Evolutionary conservation across 1,140 invertebrate species (phyloP), one percentile per base, ranked within the genome.

Genomic region (Trinorchestia longiramus): DNA sequence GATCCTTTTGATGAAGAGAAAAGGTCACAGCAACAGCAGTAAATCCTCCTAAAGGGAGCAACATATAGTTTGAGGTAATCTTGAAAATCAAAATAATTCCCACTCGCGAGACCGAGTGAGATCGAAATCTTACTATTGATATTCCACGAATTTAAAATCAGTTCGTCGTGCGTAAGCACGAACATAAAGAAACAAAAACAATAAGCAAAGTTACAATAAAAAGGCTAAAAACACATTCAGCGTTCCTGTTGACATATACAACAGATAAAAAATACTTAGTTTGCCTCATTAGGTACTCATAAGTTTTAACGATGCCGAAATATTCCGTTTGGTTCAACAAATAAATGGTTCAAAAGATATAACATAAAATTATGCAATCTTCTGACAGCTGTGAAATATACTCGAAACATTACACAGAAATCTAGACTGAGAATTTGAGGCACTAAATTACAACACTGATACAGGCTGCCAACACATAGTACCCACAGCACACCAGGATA

Each of bases 1-100:
- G 88, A 91, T 91, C 88, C 88, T 91, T 77, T 91, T 91, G 88
- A 91, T 41, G 43, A 44, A 42, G 88, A 44, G 88, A 91, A 42
- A 44, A 91, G 88, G 88, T 91, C 88, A 91, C 41, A 91, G 19
- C 88, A 91, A 3, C 11, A 43, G 8, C 88, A 77, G 62, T 77
- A 77, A 77, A 77, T 77, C 62, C 62, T 77, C 62, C 11, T 23
- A 36, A 77, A 77, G 62, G 28, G 47, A 1, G 28, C 62, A 77
- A 36, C 62, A 36, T 28, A 77, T 77, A 77, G 62, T 77, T 77
- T 77, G 62, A 77, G 62, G 1, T 3, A 23, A 23, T 77, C 62
- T 3, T 36, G 62, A 77, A 77, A 23, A 77, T 77, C 28, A 28
- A 11, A 77, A 77, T 77, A 77, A 77, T 77, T 77, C 62, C 47